Evolutionary conservation across 2,113 vertebrate genomes (phyloP).

Genomic region (Myodes glareolus): DNA sequence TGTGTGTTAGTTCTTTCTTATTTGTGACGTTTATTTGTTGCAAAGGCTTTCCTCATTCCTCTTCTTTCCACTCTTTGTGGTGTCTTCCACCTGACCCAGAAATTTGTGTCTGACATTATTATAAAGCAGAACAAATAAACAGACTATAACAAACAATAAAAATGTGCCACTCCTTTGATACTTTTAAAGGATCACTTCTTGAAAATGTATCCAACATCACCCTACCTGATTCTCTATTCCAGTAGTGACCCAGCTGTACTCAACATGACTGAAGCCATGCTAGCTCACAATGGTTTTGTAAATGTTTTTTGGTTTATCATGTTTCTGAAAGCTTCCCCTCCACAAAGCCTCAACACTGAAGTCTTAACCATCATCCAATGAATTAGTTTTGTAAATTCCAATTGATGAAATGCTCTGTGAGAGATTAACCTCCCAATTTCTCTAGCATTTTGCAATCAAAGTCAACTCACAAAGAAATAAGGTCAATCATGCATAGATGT

Average conservation of each 20-base stretch:
- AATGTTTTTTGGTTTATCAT: background rate
- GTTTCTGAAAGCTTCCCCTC: background rate
- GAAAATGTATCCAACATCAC: background rate
- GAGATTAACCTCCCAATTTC: background rate
- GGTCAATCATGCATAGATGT: background rate
- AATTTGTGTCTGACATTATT: background rate
- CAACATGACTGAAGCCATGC: background rate
- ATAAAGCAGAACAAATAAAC: background rate
- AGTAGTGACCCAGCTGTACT: background rate
- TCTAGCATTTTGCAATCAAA: background rate
- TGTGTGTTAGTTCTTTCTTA: background rate
- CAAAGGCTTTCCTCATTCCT: background rate
- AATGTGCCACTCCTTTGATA: background rate
- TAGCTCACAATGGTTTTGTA: background rate
- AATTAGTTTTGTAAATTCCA: background rate
- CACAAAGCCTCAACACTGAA: background rate
- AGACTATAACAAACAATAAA: background rate
- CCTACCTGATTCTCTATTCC: background rate
- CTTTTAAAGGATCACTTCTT: background rate
- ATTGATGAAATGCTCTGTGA: background rate
- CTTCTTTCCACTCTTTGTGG: background rate
- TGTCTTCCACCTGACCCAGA: background rate
- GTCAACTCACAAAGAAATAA: background rate
- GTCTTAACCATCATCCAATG: background rate
- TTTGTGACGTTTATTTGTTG: background rate